Evolutionary conservation across 2,888 invertebrate species (phyloP), one percentile per base, ranked within the genome.

Genomic region (Rhodophaea formosa): DNA sequence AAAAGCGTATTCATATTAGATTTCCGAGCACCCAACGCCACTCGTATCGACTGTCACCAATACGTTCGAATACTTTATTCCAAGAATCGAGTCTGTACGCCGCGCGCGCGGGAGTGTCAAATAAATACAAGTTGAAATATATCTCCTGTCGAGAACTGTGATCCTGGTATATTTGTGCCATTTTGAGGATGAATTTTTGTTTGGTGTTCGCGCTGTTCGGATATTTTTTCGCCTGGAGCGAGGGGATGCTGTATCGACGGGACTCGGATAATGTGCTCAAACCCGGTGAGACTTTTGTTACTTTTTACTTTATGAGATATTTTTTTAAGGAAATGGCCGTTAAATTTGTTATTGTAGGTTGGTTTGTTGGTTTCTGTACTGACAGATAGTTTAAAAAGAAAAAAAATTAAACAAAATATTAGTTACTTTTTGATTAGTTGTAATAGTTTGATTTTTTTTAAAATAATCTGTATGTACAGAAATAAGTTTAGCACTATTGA

Each of bases 1-100:
- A 82, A 86, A 88, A 86, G 73, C 80, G 87, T 86, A 89, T 89
- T 88, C 88, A 89, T 89, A 88, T 89, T 89, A 88, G 87, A 88
- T 88, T 87, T 84, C 80, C 84, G 80, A 84, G 80, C 79, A 79
- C 75, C 79, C 84, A 83, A 84, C 82, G 83, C 75, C 83, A 79
- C 58, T 53, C 30, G 44, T 54, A 35, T 53, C 47, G 49, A 42
- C 49, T 56, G 49, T 47, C 43, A 53, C 30, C 44, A 53, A 59
- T 62, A 59, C 58, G 56, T 52, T 56, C 56, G 82, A 78, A 88
- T 85, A 88, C 84, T 86, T 86, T 89, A 88, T 87, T 81, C 81
- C 83, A 80, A 39, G 79, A 79, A 80, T 80, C 79, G 82, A 82
- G 80, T 79, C 79, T 79, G 85, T 77, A 70, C 82, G 81, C 80